Evolutionary conservation across 2,113 vertebrate genomes (phyloP).

Genomic region (Neolamprologus hecqui): DNA sequence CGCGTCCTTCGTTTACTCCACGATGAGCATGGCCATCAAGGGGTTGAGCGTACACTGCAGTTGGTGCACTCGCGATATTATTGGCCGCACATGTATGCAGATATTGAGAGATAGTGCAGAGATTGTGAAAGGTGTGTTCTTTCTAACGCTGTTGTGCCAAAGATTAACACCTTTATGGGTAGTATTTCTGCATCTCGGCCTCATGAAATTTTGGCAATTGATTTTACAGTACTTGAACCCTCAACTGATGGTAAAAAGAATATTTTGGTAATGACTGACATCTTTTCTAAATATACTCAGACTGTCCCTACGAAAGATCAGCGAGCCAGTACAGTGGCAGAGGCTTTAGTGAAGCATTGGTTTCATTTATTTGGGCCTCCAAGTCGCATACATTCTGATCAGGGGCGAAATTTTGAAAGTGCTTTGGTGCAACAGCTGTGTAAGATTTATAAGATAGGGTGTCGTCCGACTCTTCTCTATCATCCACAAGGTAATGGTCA

Average conservation of each 20-base stretch:
- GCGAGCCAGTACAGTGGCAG: background rate
- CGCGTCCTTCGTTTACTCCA: background rate
- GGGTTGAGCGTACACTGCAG: background rate
- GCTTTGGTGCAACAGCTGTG: background rate
- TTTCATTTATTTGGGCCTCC: background rate
- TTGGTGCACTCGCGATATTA: accelerated
- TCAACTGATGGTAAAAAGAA: background rate
- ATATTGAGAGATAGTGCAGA: too few species aligned
- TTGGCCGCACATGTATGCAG: too few species aligned
- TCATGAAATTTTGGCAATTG: background rate
- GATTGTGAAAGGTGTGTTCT: too few species aligned
- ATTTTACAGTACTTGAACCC: background rate
- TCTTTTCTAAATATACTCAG: background rate
- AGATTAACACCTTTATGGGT: too few species aligned
- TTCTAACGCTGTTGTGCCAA: too few species aligned
- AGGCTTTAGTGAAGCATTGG: background rate
- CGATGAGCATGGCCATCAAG: background rate
- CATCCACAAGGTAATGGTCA: background rate
- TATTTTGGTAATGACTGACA: background rate
- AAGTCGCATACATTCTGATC: background rate
- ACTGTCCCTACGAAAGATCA: background rate
- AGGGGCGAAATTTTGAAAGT: background rate
- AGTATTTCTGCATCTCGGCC: too few species aligned
- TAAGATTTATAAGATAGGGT: background rate
- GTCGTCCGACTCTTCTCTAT: too few species aligned